Evolutionary conservation across 2,888 invertebrate genomes (phyloP), one percentile per base, ranked within the genome.

Genomic region (Xylota segnis): DNA sequence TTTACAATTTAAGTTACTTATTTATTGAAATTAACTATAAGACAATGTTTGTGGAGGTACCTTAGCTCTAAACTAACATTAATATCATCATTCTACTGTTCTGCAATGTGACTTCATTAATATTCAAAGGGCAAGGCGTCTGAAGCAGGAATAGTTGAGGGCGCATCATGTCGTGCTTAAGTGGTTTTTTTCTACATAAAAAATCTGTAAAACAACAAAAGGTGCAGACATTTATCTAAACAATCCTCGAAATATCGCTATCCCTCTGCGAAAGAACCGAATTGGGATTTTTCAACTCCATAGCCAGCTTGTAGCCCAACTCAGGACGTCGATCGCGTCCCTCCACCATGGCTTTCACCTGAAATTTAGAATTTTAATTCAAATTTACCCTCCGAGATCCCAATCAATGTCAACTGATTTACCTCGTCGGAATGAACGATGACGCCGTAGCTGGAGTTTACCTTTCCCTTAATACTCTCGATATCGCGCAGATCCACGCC

Each of bases 401-500:
- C 9, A 43, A 32, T 54, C 29, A 7, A 14, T 23, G 23, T 14
- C 16, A 66, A 71, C 37, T 56, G 4, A 59, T 82, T 87, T 89
- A 96, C 96, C 94, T 95, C 94, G 87, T 95, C 94, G 0, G 97
- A 96, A 89, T 95, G 94, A 27, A 97, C 95, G 89, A 98, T 96
- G 63, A 97, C 95, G 0, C 97, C 98, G 90, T 96, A 95, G 90
- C 95, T 95, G 81, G 94, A 94, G 66, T 95, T 93, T 16, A 98
- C 95, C 83, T 95, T 95, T 74, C 95, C 93, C 91, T 96, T 97
- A 52, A 97, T 97, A 89, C 94, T 94, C 91, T 96, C 96, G 77
- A 98, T 98, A 90, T 97, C 97, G 18, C 95, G 94, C 32, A 96
- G 92, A 91, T 96, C 96, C 0, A 98, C 97, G 1, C 98, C 98